These are phyloP conservation scores for Alexandromys fortis DNA, from an alignment of 2,113 vertebrate genomes.

Conservation along the genomic window DNA sequence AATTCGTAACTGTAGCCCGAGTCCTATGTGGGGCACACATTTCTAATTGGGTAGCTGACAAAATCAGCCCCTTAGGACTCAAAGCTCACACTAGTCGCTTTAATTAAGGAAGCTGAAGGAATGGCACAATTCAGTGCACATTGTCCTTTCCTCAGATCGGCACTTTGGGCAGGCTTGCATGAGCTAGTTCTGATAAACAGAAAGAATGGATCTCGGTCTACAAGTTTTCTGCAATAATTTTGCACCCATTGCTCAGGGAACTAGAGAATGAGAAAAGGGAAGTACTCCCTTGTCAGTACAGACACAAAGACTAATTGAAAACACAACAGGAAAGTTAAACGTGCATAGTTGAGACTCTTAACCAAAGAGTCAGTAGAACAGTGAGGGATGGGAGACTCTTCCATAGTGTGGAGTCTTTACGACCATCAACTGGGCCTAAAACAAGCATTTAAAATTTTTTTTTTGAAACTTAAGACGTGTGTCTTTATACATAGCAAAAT, in stretches of 20 bases:
- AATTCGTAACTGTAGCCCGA: background rate
- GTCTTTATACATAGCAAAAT: background rate
- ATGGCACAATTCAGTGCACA: background rate
- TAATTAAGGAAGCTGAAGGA: background rate
- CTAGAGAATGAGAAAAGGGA: background rate
- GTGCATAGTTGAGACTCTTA: slow-evolving; percentile 7
- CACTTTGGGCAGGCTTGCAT: background rate
- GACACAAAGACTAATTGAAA: background rate
- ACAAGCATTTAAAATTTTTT: background rate
- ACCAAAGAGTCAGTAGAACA: background rate
- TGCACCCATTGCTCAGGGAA: background rate
- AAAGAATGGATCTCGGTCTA: background rate
- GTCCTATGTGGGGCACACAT: background rate
- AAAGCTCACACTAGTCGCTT: background rate
- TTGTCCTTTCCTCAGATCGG: background rate
- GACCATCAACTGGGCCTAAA: slow-evolving; percentile 1
- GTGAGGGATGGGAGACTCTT: background rate
- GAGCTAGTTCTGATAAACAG: background rate
- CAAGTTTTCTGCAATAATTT: background rate
- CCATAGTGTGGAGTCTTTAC: background rate
- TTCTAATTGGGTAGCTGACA: background rate
- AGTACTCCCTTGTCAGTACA: background rate
- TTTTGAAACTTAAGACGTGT: background rate
- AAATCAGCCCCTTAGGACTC: background rate
- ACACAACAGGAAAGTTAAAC: slow-evolving; percentile 24